phyloP scores from a whole-genome alignment of 2,797 vertebrate genomes.

The Momotus momota region DNA sequence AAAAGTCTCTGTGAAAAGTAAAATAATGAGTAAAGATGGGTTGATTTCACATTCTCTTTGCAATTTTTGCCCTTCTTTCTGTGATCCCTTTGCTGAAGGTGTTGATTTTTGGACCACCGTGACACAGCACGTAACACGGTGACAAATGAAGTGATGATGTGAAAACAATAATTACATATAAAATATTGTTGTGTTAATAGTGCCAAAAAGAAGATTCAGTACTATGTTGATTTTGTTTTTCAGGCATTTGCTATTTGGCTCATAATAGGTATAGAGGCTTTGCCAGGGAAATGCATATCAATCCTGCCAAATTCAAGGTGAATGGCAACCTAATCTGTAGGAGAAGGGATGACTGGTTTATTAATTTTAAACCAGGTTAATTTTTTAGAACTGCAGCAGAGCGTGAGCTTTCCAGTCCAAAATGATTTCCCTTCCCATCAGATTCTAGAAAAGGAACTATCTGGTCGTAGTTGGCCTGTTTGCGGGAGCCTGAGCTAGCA shows the following conservation, averaged over 20 bases:
- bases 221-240: background rate
- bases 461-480: background rate
- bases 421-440: background rate
- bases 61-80: background rate
- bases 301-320: constrained; percentile 1
- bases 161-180: background rate
- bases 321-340: background rate
- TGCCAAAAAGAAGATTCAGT: background rate
- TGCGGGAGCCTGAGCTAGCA: background rate
- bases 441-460: background rate
- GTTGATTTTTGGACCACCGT: constrained; percentile 9
- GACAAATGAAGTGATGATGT: constrained; percentile 36
- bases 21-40: background rate
- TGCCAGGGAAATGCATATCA: background rate
- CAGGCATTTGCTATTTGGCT: background rate
- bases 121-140: background rate
- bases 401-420: background rate
- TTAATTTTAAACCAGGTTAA: background rate
- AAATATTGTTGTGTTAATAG: background rate
- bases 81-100: background rate
- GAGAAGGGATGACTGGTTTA: background rate
- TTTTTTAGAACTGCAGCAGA: background rate
- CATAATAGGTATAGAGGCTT: background rate
- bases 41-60: background rate
- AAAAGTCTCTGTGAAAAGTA: background rate